Evolutionary conservation across 2,888 invertebrate species (phyloP).

Genomic region (Cataglyphis albicans): DNA sequence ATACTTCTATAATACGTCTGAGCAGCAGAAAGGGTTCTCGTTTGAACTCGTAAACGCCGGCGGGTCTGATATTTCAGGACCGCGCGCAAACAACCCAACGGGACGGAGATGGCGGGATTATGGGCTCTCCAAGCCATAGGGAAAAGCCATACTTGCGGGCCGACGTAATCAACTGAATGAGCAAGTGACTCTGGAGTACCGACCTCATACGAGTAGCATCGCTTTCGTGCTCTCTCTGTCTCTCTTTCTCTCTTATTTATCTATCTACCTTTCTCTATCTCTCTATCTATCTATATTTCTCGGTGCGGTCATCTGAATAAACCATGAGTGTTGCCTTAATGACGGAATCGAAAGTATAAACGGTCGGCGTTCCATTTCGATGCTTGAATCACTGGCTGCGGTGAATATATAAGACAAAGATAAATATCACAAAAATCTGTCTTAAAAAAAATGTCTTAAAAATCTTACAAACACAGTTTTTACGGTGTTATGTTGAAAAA

Average conservation of each 20-base stretch:
- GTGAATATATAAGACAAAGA: constrained; percentile 67
- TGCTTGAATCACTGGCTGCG: constrained; percentile 66
- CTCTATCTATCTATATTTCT: constrained; percentile 39
- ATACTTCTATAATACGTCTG: background rate
- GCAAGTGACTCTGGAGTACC: constrained; percentile 81
- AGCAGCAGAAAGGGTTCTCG: background rate
- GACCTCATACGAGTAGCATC: constrained; percentile 58
- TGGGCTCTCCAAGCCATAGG: constrained; percentile 63
- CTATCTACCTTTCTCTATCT: constrained; percentile 59
- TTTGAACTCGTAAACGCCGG: constrained; percentile 31
- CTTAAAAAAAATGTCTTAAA: no score
- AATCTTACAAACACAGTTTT: constrained; percentile 50
- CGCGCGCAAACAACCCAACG: constrained; percentile 65
- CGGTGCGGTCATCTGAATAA: constrained; percentile 82
- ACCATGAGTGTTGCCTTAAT: constrained; percentile 82
- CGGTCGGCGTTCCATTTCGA: constrained; percentile 54
- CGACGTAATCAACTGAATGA: constrained; percentile 83
- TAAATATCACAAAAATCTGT: constrained; percentile 70
- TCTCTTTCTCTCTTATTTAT: background rate
- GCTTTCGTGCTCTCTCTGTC: constrained; percentile 62
- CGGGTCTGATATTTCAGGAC: constrained; percentile 29
- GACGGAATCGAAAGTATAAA: constrained; percentile 80
- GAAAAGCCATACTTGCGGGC: constrained; percentile 69
- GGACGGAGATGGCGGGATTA: constrained; percentile 68
- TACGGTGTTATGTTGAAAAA: constrained; percentile 18